A percentile compares a stretch with the other conserved stretches of the same genome.
phyloP scores from a whole-genome alignment of 2,888 invertebrate species.

The Nasonovia ribisnigri region DNA sequence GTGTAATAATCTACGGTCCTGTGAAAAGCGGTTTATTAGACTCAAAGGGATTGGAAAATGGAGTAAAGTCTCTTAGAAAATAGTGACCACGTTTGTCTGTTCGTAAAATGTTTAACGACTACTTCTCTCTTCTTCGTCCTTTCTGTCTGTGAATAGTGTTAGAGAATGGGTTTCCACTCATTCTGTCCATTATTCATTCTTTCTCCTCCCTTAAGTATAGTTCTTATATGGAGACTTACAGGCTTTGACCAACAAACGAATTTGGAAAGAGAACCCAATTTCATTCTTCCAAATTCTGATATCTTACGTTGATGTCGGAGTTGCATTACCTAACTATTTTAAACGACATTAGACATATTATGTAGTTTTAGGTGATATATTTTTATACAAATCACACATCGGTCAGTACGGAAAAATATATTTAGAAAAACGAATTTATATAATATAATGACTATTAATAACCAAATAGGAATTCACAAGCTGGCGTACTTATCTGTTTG shows the following conservation, averaged over 20 bases:
- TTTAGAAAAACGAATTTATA: not conserved
- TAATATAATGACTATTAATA: not conserved
- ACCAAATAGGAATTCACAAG: not conserved
- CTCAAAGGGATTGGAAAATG: constrained; percentile 35
- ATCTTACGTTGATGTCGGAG: not conserved
- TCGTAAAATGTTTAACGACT: constrained; percentile 39
- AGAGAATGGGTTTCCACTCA: constrained; percentile 17
- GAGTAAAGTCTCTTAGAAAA: constrained; percentile 22
- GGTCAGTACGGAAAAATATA: not conserved
- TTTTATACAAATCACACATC: not conserved
- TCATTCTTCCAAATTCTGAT: not conserved
- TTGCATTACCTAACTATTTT: not conserved
- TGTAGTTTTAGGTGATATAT: not conserved
- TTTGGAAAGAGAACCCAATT: constrained; percentile 7
- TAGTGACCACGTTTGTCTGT: constrained; percentile 26
- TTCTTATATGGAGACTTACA: constrained; percentile 1
- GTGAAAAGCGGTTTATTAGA: constrained; percentile 37
- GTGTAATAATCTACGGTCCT: constrained; percentile 24
- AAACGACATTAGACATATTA: not conserved
- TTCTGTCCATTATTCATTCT: constrained; percentile 15
- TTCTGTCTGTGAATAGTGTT: constrained; percentile 4
- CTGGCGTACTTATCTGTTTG: not conserved
- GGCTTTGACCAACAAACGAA: not conserved
- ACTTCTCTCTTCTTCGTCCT: not conserved
- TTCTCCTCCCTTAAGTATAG: not conserved